phyloP scores from a whole-genome alignment of 64 coral and sea anemone genomes.

The Montipora cactus region DNA sequence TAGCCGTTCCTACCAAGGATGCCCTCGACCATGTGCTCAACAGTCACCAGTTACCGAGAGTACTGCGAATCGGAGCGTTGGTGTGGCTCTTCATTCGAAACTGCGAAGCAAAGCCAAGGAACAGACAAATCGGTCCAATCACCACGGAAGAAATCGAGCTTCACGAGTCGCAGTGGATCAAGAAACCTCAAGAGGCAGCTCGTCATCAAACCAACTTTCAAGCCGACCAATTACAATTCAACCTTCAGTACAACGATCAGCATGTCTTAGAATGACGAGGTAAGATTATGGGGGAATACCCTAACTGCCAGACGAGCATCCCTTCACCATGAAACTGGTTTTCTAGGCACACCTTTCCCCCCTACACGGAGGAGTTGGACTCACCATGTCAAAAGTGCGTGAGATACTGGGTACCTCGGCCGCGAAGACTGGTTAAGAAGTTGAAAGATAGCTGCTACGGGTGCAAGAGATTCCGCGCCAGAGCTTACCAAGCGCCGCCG shows the following conservation, averaged over 20 bases:
- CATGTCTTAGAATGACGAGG: slow-evolving; percentile 22
- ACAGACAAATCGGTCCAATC: background rate
- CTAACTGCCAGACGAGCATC: no score
- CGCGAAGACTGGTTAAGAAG: background rate
- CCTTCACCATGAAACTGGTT: no score
- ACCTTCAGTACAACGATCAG: slow-evolving; percentile 7
- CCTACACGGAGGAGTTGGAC: no score
- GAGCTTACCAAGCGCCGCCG: background rate
- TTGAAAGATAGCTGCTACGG: background rate
- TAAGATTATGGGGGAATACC: no score
- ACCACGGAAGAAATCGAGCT: background rate
- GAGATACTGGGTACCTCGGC: background rate
- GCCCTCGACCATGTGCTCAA: no score
- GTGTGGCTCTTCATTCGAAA: slow-evolving; percentile 4
- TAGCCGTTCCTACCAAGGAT: background rate
- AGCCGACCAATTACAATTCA: background rate
- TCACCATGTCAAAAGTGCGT: background rate
- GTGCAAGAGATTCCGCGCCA: background rate
- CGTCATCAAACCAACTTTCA: background rate
- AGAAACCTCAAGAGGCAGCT: slow-evolving; percentile 45
- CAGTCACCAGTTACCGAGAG: slow-evolving; percentile 10
- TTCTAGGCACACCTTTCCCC: no score
- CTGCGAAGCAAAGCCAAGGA: slow-evolving; percentile 3
- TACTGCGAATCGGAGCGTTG: background rate
- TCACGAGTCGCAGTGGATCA: slow-evolving; percentile 29